Evolutionary conservation across 2,113 vertebrate genomes (phyloP).

Genomic region (Pelobates fuscus): DNA sequence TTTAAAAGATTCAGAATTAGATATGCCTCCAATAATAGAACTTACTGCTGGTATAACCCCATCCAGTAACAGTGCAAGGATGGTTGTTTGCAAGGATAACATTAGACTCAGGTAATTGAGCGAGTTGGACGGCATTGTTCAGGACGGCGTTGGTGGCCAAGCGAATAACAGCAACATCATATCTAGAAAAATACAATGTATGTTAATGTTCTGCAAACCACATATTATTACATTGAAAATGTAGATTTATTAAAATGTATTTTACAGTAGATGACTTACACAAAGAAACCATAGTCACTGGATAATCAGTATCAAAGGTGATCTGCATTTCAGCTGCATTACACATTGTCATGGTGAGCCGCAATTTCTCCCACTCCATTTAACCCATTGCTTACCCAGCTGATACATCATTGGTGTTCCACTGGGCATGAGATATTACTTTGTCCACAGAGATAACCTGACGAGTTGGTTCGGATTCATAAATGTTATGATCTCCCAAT

Average conservation of each 20-base stretch:
- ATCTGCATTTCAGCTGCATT: too few species aligned
- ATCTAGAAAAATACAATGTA: conserved; percentile 62
- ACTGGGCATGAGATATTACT: conserved; percentile 71
- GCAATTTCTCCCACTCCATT: too few species aligned
- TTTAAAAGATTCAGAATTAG: too few species aligned
- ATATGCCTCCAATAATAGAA: conserved; percentile 43
- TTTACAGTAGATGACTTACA: too few species aligned
- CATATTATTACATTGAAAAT: too few species aligned
- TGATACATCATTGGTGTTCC: conserved; percentile 71
- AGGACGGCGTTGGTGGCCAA: conserved; percentile 70
- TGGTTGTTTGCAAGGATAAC: conserved; percentile 76
- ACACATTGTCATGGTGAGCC: too few species aligned
- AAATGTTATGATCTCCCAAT: conserved; percentile 80
- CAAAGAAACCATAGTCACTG: too few species aligned
- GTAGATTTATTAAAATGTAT: too few species aligned
- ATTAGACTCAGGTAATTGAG: conserved; percentile 65
- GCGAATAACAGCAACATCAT: conserved; percentile 83
- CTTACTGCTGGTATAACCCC: conserved; percentile 85
- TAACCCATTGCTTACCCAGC: conserved; percentile 65
- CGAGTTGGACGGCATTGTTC: conserved; percentile 78
- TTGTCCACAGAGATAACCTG: conserved; percentile 72
- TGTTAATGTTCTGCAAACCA: too few species aligned
- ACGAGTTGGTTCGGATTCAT: conserved; percentile 67
- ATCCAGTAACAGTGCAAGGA: conserved; percentile 84
- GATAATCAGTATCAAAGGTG: too few species aligned